Conservation (phyloP, 2,888 invertebrate genomes). For the Drosophila paramelanica region DNA sequence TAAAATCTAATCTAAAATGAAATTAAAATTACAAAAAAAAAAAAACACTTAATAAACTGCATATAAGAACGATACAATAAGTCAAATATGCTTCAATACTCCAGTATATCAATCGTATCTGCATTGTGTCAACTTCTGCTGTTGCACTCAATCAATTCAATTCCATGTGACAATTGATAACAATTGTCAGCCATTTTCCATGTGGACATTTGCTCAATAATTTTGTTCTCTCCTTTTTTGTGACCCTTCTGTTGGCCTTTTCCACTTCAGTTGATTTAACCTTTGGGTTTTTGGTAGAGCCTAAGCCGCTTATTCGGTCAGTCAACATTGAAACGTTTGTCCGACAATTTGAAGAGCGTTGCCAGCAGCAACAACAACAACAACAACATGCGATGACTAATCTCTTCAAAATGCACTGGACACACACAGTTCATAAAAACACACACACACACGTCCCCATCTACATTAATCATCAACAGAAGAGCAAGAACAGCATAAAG, state of each 20-base stretch:
- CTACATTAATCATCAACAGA: conserved; percentile 52
- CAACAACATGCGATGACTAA: conserved; percentile 55
- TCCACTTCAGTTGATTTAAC: conserved; percentile 44
- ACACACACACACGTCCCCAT: conserved; percentile 10
- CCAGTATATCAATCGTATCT: conserved; percentile 5
- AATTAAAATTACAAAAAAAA: neutral
- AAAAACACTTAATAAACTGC: neutral
- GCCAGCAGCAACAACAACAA: conserved; percentile 7
- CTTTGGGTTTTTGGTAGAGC: conserved; percentile 47
- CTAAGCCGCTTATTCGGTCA: conserved; percentile 56
- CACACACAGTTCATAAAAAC: conserved; percentile 19
- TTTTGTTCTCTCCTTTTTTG: conserved; percentile 7
- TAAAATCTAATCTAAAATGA: no score
- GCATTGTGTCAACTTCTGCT: conserved; percentile 25
- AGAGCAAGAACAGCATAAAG: conserved; percentile 44
- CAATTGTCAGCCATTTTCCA: conserved; percentile 19
- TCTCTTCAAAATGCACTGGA: conserved; percentile 57
- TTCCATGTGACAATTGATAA: conserved; percentile 48
- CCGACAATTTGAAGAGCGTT: conserved; percentile 45
- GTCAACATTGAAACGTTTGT: conserved; percentile 38
- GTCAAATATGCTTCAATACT: neutral
- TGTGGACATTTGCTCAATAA: neutral
- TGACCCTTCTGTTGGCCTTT: conserved; percentile 37
- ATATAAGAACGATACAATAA: no score
- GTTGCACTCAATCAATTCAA: conserved; percentile 31